A percentile compares a stretch with the other conserved stretches of the same genome.
These are phyloP conservation scores for Chroicocephalus ridibundus DNA, from an alignment of 2,113 vertebrate species.

Conservation along the genomic window DNA sequence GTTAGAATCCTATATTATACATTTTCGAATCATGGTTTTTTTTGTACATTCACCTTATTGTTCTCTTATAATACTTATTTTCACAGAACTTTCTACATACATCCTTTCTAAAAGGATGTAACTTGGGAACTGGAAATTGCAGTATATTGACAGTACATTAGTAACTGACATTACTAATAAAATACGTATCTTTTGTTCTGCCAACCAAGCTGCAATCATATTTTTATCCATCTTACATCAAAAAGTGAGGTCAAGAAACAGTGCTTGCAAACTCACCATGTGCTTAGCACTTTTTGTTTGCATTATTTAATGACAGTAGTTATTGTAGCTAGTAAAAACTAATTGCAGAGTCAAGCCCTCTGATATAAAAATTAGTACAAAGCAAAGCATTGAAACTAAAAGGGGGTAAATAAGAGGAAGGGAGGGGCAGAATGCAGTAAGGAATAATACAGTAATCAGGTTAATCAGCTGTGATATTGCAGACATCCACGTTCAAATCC, in stretches of 20 bases:
- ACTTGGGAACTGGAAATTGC: neutral
- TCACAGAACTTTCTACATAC: neutral
- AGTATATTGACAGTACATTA: neutral
- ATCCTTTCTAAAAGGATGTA: neutral
- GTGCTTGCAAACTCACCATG: neutral
- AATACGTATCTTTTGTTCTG: accelerated
- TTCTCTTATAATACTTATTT: neutral
- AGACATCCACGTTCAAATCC: neutral
- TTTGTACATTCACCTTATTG: neutral
- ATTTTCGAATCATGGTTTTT: neutral
- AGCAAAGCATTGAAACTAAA: neutral
- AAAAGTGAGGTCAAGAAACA: neutral
- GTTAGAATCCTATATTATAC: neutral
- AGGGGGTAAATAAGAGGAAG: neutral
- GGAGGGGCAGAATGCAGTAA: neutral
- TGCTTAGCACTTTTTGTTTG: neutral
- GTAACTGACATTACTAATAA: neutral
- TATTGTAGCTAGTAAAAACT: neutral
- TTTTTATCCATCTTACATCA: neutral
- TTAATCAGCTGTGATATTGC: neutral
- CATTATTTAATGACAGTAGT: neutral
- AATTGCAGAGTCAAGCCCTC: neutral
- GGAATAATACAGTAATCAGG: neutral
- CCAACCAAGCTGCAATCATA: neutral
- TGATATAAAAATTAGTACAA: neutral